Base-by-base conservation (phyloP, 2,113 vertebrate species). In the Harpagus bidentatus region DNA sequence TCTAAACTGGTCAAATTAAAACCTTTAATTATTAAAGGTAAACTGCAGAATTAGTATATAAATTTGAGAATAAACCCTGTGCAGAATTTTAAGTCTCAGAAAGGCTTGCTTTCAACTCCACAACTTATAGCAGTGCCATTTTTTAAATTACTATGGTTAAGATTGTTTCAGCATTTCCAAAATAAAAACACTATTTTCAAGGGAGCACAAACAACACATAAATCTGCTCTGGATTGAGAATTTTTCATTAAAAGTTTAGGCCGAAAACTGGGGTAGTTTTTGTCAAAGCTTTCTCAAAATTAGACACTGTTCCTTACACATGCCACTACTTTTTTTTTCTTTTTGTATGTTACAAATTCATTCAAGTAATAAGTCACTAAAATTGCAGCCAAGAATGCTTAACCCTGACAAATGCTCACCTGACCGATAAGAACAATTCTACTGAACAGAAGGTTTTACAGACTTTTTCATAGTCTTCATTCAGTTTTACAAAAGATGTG, bases 141-240 rank as follows among this genome's bases (percentile, higher is more conserved):
- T 91, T 78, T 47, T 2, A 59, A 84, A 96, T 96, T 96, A 96
- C 93, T 92, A 97, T 95, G 93, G 96, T 97, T 97, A 97, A 97
- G 93, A 69, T 95, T 97, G 95, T 97, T 95, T 84, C 95, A 96
- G 95, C 96, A 97, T 97, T 97, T 97, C 97, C 97, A 97, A 80
- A 95, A 85, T 48, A 87, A 79, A 84, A 47, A 2, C 29, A 36
- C 40, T 89, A 8, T 76, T 93, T 94, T 73, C 83, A 85, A 77
- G 36, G 78, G 66, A 96, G 53, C 70, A 65, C 28, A 56, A 63
- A 50, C 20, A 94, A 6, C 58, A 80, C 48, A 71, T 42, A 56
- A 40, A 85, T 67, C 85, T 87, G 53, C 62, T 87, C 43, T 74
- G 61, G 32, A 71, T 3, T 58, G 32, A 93, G 42, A 89, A 63